These are phyloP conservation scores for Leucoraja erinaceus DNA, from an alignment of 2,113 vertebrate genomes.

Conservation along the genomic window DNA sequence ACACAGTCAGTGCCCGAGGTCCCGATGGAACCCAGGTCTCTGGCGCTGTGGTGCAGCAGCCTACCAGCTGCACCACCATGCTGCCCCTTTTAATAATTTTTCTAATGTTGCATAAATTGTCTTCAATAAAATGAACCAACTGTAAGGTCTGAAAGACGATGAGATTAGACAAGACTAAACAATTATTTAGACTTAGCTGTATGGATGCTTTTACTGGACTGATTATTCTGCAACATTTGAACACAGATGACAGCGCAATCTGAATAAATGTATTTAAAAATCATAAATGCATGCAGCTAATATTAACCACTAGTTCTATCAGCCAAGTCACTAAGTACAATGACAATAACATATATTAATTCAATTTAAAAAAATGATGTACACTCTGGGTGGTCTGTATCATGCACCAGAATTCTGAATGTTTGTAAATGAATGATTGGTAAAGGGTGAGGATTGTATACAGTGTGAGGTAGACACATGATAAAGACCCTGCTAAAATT, in stretches of 20 bases:
- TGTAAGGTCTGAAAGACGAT: background rate
- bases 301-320: background rate
- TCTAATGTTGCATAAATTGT: background rate
- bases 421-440: background rate
- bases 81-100: background rate
- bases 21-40: too few species aligned
- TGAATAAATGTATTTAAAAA: conserved; percentile 1
- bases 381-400: background rate
- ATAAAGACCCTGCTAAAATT: background rate
- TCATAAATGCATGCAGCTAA: conserved; percentile 19
- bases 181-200: background rate
- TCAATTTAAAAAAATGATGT: background rate
- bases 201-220: background rate
- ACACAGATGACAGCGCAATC: background rate
- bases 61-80: background rate
- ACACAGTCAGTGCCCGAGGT: too few species aligned
- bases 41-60: too few species aligned
- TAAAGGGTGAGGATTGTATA: background rate
- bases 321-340: background rate
- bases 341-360: conserved; percentile 1
- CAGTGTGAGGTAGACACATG: background rate
- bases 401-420: background rate
- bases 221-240: background rate
- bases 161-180: background rate
- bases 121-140: background rate